Evolutionary conservation across 2,888 invertebrate genomes (phyloP), one percentile per base, ranked within the genome.

Genomic region (Hydrotaea diabolus): DNA sequence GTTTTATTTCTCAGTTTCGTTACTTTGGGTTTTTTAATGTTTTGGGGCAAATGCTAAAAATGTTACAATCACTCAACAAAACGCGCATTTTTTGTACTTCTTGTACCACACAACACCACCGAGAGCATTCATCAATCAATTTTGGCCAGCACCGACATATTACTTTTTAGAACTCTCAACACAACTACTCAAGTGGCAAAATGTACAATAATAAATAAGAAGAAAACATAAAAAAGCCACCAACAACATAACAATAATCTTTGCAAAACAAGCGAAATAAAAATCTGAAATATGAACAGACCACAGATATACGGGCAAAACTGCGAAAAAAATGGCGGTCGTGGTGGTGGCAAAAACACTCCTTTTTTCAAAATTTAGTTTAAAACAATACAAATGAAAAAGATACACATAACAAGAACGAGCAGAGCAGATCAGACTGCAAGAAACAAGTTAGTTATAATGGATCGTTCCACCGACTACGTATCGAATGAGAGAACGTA

Each of bases 141-240:
- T 66, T 64, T 66, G 69, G 57, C 13, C 19, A n/a, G 46, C 49
- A 39, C 39, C 39, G 39, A 39, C 39, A 8, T 13, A 39, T 49
- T 49, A n/a, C 49, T n/a, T 49, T 49, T 49, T n/a, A 49, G 49
- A 49, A 49, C 49, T 49, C 57, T 81, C 73, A 77, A 77, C 57
- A 43, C 75, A 71, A 82, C 82, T 82, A 75, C 82, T 82, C 78
- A 82, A 75, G 82, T 78, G 82, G 82, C 78, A 77, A 77, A 71
- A 69, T 53, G 49, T 31, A 71, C 75, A 71, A 78, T 57, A 69
- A 66, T 66, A 75, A 66, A 73, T 74, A 77, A 59, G 57, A 57
- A 77, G 19, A 31, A 31, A 71, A 74, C 39, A 69, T 57, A 43
- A 72, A 55, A 53, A 39, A 75, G 31, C 31, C 31, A 31, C 2